These are phyloP conservation scores for Galerucella calmariensis DNA, from an alignment of 2,888 invertebrate species.

Conservation along the genomic window DNA sequence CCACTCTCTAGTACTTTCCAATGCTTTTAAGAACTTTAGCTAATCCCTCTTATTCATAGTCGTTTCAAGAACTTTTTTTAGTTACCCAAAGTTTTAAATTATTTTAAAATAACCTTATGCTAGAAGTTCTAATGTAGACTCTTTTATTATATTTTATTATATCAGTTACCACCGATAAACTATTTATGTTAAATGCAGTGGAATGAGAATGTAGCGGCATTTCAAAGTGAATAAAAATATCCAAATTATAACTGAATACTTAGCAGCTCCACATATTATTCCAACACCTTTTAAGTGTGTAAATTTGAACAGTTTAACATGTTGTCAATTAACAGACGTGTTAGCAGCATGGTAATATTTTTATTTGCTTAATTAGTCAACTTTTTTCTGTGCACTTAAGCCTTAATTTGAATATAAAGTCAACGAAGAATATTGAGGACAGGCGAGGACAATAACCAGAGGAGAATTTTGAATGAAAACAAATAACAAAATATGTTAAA, in stretches of 20 bases:
- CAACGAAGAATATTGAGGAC: not conserved
- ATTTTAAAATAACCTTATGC: no score
- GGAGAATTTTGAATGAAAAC: not conserved
- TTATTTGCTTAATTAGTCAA: not conserved
- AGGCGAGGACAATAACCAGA: slow-evolving; percentile 3
- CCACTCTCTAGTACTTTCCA: no score
- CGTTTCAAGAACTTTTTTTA: no score
- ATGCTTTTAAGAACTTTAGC: no score
- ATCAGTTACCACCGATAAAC: no score
- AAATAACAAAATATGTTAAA: not conserved
- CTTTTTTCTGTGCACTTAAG: not conserved
- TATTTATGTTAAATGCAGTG: no score
- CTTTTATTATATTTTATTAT: no score
- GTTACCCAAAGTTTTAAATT: no score
- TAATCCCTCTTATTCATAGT: no score
- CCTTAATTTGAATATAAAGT: not conserved
- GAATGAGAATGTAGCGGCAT: no score
- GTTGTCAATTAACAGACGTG: not conserved
- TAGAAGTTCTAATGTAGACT: no score
- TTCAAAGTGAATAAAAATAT: not conserved
- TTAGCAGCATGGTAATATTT: not conserved
- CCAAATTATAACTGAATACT: not conserved
- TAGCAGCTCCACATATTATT: not conserved
- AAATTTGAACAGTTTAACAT: not conserved
- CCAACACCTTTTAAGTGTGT: not conserved